These are phyloP conservation scores for Bombylius discolor DNA, from an alignment of 2,888 invertebrate genomes.

Conservation along the genomic window DNA sequence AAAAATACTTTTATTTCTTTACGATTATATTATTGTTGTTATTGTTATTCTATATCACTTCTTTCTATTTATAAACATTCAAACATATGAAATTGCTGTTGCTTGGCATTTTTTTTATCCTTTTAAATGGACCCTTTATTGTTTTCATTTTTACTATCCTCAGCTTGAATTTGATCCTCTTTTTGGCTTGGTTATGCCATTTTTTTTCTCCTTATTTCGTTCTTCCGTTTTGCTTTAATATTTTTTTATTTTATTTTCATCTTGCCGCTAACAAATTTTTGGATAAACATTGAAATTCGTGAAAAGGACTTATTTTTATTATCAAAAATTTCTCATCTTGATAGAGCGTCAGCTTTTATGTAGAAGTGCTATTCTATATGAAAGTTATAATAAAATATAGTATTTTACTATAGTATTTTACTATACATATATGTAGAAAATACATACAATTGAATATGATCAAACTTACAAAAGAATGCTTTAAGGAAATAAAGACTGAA, in stretches of 20 bases:
- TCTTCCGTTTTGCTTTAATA: neutral
- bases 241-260: neutral
- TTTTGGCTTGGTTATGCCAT: neutral
- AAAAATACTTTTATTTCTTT: too few relatives aligned
- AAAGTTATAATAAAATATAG: too few relatives aligned
- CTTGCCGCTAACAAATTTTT: constrained; percentile 7
- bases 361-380: neutral
- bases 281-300: constrained; percentile 3
- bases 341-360: constrained; percentile 4
- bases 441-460: too few relatives aligned
- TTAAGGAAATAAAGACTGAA: too few relatives aligned
- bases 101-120: too few relatives aligned
- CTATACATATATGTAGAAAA: neutral
- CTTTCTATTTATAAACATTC: neutral
- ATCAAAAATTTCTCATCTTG: constrained; percentile 7
- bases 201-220: too few relatives aligned
- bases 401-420: too few relatives aligned
- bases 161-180: constrained; percentile 5
- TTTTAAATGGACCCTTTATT: neutral
- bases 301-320: constrained; percentile 7
- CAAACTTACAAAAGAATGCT: too few relatives aligned
- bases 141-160: constrained; percentile 6
- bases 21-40: neutral
- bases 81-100: too few relatives aligned
- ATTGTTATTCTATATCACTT: neutral